Evolutionary conservation across 1,140 invertebrate genomes (phyloP).

Genomic region (Bombus picipes): DNA sequence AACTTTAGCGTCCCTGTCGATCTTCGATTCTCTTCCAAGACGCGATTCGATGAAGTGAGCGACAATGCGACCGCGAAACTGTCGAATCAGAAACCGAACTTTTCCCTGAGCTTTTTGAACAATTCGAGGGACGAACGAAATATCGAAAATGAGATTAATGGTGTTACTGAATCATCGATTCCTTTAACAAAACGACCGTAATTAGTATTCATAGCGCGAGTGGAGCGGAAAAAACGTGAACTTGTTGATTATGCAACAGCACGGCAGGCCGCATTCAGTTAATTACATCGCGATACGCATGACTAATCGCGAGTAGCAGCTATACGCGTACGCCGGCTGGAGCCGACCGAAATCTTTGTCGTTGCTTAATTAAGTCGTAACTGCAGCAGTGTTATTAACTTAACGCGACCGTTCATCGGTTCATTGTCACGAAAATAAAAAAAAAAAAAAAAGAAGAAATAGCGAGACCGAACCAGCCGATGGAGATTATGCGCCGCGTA

Average conservation of each 20-base stretch:
- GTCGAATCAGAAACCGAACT: too few species aligned
- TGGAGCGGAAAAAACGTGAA: slow-evolving; percentile 42
- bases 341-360: slow-evolving; percentile 55
- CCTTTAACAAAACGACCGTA: slow-evolving; percentile 37
- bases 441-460: too few species aligned
- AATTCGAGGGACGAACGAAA: slow-evolving; percentile 35
- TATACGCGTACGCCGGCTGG: neutral
- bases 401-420: slow-evolving; percentile 42
- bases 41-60: neutral
- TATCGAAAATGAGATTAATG: slow-evolving; percentile 28
- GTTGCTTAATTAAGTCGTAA: slow-evolving; percentile 60
- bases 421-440: slow-evolving; percentile 7
- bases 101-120: neutral
- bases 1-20: neutral
- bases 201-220: slow-evolving; percentile 51
- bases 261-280: slow-evolving; percentile 43
- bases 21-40: slow-evolving; percentile 31
- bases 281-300: slow-evolving; percentile 61
- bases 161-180: slow-evolving; percentile 27
- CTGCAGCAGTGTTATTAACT: slow-evolving; percentile 51
- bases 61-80: too few species aligned
- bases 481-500: neutral
- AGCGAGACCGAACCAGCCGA: too few species aligned
- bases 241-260: slow-evolving; percentile 55
- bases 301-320: slow-evolving; percentile 42